A percentile compares a stretch with the other conserved stretches of the same genome.
phyloP scores from a whole-genome alignment of 2,888 invertebrate genomes.

The Leucania comma region DNA sequence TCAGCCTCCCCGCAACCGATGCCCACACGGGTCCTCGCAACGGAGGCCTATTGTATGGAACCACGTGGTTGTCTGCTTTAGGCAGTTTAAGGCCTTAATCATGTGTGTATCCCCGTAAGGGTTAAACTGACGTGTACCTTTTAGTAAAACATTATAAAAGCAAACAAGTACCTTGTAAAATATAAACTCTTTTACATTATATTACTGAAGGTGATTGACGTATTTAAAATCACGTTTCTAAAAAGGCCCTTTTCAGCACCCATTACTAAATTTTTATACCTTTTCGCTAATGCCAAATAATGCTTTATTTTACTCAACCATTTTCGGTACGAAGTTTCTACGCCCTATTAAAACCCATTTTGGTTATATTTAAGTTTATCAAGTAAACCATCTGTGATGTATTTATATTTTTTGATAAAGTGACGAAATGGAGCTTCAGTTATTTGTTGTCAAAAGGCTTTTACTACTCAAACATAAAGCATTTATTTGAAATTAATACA shows the following conservation, averaged over 20 bases:
- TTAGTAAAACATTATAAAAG: slow-evolving; percentile 2
- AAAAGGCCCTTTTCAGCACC: slow-evolving; percentile 13
- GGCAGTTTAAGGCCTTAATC: neutral
- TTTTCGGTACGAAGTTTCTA: slow-evolving; percentile 17
- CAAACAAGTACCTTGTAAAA: neutral
- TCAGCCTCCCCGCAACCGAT: too few species aligned
- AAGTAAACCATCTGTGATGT: neutral
- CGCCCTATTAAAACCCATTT: slow-evolving; percentile 11
- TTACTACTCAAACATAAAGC: neutral
- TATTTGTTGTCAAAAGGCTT: neutral
- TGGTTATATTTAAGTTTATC: neutral
- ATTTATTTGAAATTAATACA: too few species aligned
- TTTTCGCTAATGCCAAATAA: slow-evolving; percentile 54
- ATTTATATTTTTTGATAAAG: neutral
- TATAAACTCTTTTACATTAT: neutral
- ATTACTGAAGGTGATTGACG: slow-evolving; percentile 27
- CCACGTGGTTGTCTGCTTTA: too few species aligned
- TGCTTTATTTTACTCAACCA: slow-evolving; percentile 1
- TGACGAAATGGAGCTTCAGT: neutral
- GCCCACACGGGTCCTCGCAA: too few species aligned
- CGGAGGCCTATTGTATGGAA: too few species aligned
- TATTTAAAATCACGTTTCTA: slow-evolving; percentile 31
- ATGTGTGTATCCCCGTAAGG: neutral
- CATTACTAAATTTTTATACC: slow-evolving; percentile 35
- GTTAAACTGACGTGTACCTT: neutral